Base-by-base conservation (phyloP, 2,797 vertebrate genomes). In the Tokudaia tokunoshimensis region DNA sequence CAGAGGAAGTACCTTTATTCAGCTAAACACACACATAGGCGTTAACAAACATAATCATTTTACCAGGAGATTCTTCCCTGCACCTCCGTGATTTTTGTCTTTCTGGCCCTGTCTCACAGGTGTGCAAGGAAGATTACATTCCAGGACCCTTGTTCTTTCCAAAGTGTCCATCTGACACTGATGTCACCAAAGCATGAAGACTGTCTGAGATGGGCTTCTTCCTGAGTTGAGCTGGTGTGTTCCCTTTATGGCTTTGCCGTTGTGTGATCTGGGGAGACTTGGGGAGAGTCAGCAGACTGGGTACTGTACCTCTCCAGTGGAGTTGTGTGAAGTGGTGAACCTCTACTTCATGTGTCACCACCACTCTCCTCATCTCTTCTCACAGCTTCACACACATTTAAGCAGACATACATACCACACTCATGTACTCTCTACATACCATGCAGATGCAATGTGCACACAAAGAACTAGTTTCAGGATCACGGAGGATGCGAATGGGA, bases 281-380 rank as follows among this genome's bases (percentile, higher is more conserved):
- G 34, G 57, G 6, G 2, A 29, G 41, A 63, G 12, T 22, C 24
- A 61, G 44, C 47, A 52, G 81, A 52, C 34, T 22, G 57, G n/a
- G 34, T 7, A 26, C 24, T 0, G 5, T 12, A 44, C 41, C 37
- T 50, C 44, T 22, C 14, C 0, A 1, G 24, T 44, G 13, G 37
- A 81, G 65, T 8, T 22, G 34, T 20, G n/a, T 76, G 13, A 59
- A 59, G 37, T 72, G 29, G 8, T 9, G 3, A 24, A 44, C 22
- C 0, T 63, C 29, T 9, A 70, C 4, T 26, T 78, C 37, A 65
- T 2, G 17, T 12, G 10, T 20, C 19, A 37, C 17, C 13, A 22
- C 10, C 50, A 52, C 13, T 72, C 47, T 34, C n/a, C 31, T 37
- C 22, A n/a, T 6, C 29, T 44, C 10, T 67, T 14, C n/a, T 31